phyloP scores from a whole-genome alignment of 1,140 invertebrate genomes.

The Theocolax elegans region DNA sequence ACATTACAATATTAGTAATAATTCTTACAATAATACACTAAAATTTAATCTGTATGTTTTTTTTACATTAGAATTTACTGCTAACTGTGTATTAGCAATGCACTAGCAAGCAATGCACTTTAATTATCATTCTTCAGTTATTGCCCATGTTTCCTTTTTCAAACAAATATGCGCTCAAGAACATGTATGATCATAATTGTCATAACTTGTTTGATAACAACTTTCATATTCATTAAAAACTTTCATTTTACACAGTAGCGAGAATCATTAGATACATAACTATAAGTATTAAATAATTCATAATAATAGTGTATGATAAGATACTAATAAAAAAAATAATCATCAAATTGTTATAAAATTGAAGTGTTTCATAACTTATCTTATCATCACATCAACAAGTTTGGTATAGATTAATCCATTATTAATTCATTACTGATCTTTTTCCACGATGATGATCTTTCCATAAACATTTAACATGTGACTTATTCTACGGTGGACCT shows the following conservation, averaged over 20 bases:
- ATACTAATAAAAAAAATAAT: too few relatives aligned
- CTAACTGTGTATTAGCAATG: slow-evolving; percentile 51
- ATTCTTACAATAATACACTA: slow-evolving; percentile 24
- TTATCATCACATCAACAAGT: slow-evolving; percentile 11
- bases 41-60: slow-evolving; percentile 25
- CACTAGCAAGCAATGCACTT: slow-evolving; percentile 65
- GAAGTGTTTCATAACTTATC: slow-evolving; percentile 18
- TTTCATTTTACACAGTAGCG: neutral
- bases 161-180: slow-evolving; percentile 10
- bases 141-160: slow-evolving; percentile 33
- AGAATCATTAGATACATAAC: neutral
- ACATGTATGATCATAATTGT: slow-evolving; percentile 26
- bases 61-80: slow-evolving; percentile 48
- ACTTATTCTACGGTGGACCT: slow-evolving; percentile 66
- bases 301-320: neutral
- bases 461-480: slow-evolving; percentile 58
- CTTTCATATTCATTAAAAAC: neutral
- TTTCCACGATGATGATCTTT: slow-evolving; percentile 60
- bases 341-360: neutral
- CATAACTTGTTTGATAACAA: slow-evolving; percentile 9
- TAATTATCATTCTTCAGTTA: slow-evolving; percentile 45
- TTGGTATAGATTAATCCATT: slow-evolving; percentile 44
- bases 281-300: neutral
- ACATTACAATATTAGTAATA: slow-evolving; percentile 21
- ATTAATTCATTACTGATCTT: slow-evolving; percentile 51